Percentiles rank a stretch among this genome's conserved stretches.
Conservation (phyloP, 2,888 invertebrate genomes). For the Polyommatus icarus region DNA sequence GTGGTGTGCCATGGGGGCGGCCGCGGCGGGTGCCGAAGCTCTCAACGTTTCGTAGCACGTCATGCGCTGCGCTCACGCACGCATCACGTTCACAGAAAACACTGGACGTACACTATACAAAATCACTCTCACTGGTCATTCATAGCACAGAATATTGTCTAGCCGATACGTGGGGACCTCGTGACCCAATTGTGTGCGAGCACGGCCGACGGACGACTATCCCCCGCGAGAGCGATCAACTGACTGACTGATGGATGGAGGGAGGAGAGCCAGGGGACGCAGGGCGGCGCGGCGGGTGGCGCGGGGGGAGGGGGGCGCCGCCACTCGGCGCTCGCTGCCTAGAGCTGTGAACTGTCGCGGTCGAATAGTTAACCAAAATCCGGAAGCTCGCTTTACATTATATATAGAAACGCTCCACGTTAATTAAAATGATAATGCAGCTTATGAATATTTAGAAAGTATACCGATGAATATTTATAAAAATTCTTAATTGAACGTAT, state of each 20-base stretch:
- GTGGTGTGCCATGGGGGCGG: conserved; percentile 86
- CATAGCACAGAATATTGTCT: conserved; percentile 60
- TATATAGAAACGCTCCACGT: neutral
- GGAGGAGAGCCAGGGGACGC: conserved; percentile 50
- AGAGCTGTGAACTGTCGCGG: conserved; percentile 33
- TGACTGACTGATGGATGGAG: conserved; percentile 73
- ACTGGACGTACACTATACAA: conserved; percentile 61
- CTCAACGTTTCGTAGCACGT: conserved; percentile 81
- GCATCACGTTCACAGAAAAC: conserved; percentile 77
- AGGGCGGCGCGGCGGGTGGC: conserved; percentile 48
- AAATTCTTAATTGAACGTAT: neutral
- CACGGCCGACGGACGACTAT: conserved; percentile 54
- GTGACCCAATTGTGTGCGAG: conserved; percentile 76
- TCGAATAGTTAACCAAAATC: conserved; percentile 31
- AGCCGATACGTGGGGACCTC: conserved; percentile 58
- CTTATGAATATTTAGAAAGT: conserved; percentile 14
- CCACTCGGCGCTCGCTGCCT: conserved; percentile 38
- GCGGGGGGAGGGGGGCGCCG: conserved; percentile 24
- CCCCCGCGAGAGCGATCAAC: conserved; percentile 59
- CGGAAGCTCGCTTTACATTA: conserved; percentile 34
- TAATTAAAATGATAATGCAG: conserved; percentile 7
- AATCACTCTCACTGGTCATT: conserved; percentile 62
- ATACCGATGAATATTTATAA: neutral
- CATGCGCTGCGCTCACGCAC: conserved; percentile 81
- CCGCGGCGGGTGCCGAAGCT: conserved; percentile 78